Conservation (phyloP, 2,797 vertebrate species). For the Macrochelys suwanniensis region DNA sequence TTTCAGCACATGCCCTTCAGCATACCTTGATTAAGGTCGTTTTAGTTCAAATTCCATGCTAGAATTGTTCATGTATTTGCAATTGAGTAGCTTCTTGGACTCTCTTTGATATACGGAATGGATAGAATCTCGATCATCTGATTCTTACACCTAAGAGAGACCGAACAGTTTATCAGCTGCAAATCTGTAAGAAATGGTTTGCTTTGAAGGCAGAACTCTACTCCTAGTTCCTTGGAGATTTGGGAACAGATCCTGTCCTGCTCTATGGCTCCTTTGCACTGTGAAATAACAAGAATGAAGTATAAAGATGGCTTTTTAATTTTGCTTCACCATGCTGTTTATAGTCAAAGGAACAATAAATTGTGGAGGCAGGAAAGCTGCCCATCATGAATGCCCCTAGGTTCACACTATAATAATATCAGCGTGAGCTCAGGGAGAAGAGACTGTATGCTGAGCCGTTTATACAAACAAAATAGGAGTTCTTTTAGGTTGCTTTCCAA, state of each 20-base stretch:
- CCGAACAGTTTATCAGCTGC: not conserved
- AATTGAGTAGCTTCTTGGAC: not conserved
- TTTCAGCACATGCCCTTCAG: conserved; percentile 21
- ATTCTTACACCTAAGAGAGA: not conserved
- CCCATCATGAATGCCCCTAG: not conserved
- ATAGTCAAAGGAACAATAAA: not conserved
- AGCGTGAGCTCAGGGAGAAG: not conserved
- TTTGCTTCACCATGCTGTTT: not conserved
- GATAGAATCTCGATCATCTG: not conserved
- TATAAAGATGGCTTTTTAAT: not conserved
- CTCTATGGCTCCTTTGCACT: not conserved
- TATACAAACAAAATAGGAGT: not conserved
- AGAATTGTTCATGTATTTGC: not conserved
- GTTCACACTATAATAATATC: not conserved
- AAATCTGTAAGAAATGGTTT: accelerated
- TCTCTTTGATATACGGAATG: not conserved
- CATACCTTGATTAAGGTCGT: conserved; percentile 13
- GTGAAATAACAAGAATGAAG: not conserved
- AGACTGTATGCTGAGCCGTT: not conserved
- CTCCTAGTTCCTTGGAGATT: not conserved
- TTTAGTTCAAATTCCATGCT: not conserved
- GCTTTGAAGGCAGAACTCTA: not conserved
- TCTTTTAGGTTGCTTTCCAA: not conserved
- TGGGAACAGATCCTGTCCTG: not conserved
- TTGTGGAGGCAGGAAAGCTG: not conserved